Percentiles rank a stretch among this genome's conserved stretches.
phyloP scores from a whole-genome alignment of 2,797 vertebrate species.

The Oophaga sylvatica region DNA sequence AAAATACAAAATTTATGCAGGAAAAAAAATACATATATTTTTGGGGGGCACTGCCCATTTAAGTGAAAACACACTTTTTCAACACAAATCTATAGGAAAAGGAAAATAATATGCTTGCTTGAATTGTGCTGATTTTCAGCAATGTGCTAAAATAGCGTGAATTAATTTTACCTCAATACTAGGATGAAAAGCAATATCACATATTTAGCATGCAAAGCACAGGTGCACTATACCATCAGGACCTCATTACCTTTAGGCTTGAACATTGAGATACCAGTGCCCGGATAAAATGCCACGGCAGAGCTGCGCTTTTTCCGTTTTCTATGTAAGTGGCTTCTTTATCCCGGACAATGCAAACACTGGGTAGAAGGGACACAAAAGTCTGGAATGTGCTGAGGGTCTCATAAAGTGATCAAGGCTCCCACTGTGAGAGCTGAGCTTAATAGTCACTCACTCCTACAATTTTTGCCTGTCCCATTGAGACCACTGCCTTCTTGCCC shows the following conservation, averaged over 20 bases:
- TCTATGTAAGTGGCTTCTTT: slow-evolving; percentile 16
- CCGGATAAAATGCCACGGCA: background rate
- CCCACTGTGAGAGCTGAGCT: slow-evolving; percentile 27
- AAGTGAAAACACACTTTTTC: background rate
- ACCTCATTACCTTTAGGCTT: slow-evolving; percentile 45
- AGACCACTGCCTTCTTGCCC: background rate
- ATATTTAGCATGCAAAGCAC: background rate
- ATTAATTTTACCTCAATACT: background rate
- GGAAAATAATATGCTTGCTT: too few species aligned
- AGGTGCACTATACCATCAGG: background rate
- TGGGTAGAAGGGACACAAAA: slow-evolving; percentile 48
- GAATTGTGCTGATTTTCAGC: background rate
- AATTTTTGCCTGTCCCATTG: slow-evolving; percentile 31
- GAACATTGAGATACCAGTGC: background rate
- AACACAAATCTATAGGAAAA: background rate
- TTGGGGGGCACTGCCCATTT: background rate
- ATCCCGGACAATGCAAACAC: slow-evolving; percentile 41
- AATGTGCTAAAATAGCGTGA: background rate
- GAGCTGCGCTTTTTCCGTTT: background rate
- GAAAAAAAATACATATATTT: background rate
- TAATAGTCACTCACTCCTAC: slow-evolving; percentile 24
- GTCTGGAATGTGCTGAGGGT: slow-evolving; percentile 59
- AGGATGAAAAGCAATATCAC: background rate
- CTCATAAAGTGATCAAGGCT: slow-evolving; percentile 55
- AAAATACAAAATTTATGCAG: background rate